These are phyloP conservation scores for Leucopsar rothschildi DNA, from an alignment of 2,113 vertebrate species.

Conservation along the genomic window DNA sequence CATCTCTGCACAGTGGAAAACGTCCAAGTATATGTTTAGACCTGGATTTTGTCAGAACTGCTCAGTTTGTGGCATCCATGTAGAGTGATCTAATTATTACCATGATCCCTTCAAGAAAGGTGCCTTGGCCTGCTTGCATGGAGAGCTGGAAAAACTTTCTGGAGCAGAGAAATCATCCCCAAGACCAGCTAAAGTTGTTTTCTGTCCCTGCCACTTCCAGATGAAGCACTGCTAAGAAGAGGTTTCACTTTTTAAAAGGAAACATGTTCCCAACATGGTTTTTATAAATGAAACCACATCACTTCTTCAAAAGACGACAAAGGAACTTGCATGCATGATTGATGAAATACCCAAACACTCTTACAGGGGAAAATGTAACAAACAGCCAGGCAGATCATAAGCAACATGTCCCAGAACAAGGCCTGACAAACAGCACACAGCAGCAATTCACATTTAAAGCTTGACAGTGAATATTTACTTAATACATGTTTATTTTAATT, in stretches of 20 bases:
- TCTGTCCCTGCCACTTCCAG: background rate
- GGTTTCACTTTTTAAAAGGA: conserved; percentile 61
- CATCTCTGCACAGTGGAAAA: background rate
- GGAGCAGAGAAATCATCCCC: background rate
- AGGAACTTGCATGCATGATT: conserved; percentile 38
- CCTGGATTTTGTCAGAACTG: background rate
- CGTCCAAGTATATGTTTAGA: background rate
- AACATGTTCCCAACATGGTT: conserved; percentile 36
- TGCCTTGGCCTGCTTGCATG: background rate
- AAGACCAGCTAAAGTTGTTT: background rate
- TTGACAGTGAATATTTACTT: background rate
- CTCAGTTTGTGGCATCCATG: background rate
- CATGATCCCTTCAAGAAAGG: background rate
- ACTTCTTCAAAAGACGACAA: conserved; percentile 18
- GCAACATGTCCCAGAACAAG: conserved; percentile 13
- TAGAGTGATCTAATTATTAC: background rate
- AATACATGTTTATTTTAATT: background rate
- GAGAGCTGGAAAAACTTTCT: background rate
- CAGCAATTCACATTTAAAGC: background rate
- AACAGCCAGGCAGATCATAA: background rate
- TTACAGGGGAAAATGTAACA: background rate
- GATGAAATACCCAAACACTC: conserved; percentile 26
- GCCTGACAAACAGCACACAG: background rate
- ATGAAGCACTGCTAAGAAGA: background rate
- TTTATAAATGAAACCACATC: conserved; percentile 53